Base-by-base conservation (phyloP, 2,113 vertebrate species). In the Heptranchias perlo region DNA sequence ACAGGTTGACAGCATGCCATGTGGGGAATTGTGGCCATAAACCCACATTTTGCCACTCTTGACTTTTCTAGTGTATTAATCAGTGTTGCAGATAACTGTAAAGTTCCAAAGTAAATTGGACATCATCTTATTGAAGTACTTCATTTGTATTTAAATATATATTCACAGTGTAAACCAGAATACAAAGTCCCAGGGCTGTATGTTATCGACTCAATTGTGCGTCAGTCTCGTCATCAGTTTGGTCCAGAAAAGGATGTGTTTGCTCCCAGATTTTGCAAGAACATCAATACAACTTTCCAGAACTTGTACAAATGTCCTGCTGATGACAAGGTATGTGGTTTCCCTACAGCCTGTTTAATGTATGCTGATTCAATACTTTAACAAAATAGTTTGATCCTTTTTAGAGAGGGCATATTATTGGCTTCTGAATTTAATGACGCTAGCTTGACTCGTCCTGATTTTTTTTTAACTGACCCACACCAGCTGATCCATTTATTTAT, bases 151-250 rank as follows among this genome's bases (percentile, higher is more conserved):
- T 87, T 89, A 89, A 89, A 86, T 84, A 47, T 89, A 78, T 95
- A 89, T 94, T 87, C 52, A 25, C 96, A 99, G 99, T 99, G 99
- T 97, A 99, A 99, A 97, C 99, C 99, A 94, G 99, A 99, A 97
- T 99, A 99, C 97, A 99, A 99, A 97, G 99, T 99, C 87, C 99
- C 99, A 3, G 99, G 99, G 93, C 98, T 99, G 84, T 99, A 99
- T 96, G 99, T 99, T 96, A 98, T 99, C 97, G 99, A 99, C 97
- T 99, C 99, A 21, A 99, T 99, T 96, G 99, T 99, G 96, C 98
- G 99, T 96, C 99, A 99, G 97, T 99, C 99, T 4, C 98, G 99
- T 44, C 99, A 99, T 97, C 99, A 99, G 97, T 99, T 99, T 97
- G 99, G 99, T 94, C 99, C 98, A 96, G 99, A 99, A 96, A 99